These are phyloP conservation scores for Leptinotarsa rubiginosa DNA, from an alignment of 2,888 invertebrate species.

Conservation along the genomic window DNA sequence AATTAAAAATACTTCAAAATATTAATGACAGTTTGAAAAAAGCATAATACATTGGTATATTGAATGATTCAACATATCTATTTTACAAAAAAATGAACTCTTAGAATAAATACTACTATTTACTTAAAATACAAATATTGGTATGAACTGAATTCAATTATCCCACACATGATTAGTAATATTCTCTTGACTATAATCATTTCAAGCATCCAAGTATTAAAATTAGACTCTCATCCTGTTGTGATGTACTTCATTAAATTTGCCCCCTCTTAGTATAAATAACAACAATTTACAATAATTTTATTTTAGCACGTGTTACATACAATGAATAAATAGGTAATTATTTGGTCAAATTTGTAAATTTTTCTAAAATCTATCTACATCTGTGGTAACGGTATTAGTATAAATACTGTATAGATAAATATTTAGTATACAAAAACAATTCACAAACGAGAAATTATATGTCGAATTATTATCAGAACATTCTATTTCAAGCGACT, in stretches of 20 bases:
- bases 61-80: background rate
- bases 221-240: background rate
- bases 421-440: conserved; percentile 51
- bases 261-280: background rate
- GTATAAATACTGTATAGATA: conserved; percentile 51
- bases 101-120: background rate
- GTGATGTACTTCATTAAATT: conserved; percentile 12
- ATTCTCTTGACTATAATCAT: background rate
- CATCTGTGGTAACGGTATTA: conserved; percentile 51
- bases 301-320: conserved; percentile 27
- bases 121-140: background rate
- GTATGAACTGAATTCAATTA: conserved; percentile 2
- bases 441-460: conserved; percentile 22
- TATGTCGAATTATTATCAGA: conserved; percentile 1
- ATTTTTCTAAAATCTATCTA: conserved; percentile 55
- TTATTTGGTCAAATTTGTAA: conserved; percentile 56
- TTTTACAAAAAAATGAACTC: background rate
- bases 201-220: background rate
- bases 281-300: conserved; percentile 19
- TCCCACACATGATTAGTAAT: background rate
- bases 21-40: conserved; percentile 6
- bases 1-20: conserved; percentile 16
- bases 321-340: conserved; percentile 33
- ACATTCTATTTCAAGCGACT: conserved; percentile 1
- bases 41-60: background rate